These are phyloP conservation scores for Bursaphelenchus okinawaensis DNA, from an alignment of 2,888 invertebrate species.

Conservation along the genomic window DNA sequence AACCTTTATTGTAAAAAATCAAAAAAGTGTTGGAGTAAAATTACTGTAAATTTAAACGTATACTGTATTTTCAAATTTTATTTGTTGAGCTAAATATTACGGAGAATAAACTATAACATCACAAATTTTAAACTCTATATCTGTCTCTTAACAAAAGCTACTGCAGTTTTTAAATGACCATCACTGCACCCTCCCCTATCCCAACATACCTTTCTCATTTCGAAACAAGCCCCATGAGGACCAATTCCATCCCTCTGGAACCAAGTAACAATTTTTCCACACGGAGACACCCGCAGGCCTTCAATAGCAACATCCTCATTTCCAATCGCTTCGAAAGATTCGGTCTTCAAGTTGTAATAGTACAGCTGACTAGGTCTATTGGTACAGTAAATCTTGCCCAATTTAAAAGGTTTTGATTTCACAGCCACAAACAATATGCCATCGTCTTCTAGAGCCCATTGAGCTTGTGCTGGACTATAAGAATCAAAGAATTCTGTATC, in stretches of 20 bases:
- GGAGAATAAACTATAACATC: too few species aligned
- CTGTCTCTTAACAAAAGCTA: too few species aligned
- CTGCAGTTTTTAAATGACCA: too few species aligned
- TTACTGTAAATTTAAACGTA: too few species aligned
- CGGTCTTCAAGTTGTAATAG: conserved; percentile 41
- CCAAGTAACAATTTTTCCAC: conserved; percentile 35
- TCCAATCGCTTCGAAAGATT: conserved; percentile 29
- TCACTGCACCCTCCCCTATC: neutral
- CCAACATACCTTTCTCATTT: conserved; percentile 30
- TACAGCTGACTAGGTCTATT: conserved; percentile 45
- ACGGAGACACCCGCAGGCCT: conserved; percentile 37
- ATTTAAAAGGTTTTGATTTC: conserved; percentile 35
- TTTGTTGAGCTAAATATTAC: too few species aligned
- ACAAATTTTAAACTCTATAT: too few species aligned
- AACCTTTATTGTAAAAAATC: too few species aligned
- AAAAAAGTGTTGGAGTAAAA: too few species aligned
- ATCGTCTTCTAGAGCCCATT: conserved; percentile 51
- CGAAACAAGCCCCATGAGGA: conserved; percentile 42
- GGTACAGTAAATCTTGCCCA: conserved; percentile 50
- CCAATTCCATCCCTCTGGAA: conserved; percentile 42
- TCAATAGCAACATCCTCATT: conserved; percentile 27
- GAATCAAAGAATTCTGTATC: conserved; percentile 34
- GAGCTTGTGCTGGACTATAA: conserved; percentile 39
- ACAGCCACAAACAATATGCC: conserved; percentile 54
- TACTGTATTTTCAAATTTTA: too few species aligned